Conservation (phyloP, 1,140 invertebrate genomes). For the Zaprionus ghesquierei region DNA sequence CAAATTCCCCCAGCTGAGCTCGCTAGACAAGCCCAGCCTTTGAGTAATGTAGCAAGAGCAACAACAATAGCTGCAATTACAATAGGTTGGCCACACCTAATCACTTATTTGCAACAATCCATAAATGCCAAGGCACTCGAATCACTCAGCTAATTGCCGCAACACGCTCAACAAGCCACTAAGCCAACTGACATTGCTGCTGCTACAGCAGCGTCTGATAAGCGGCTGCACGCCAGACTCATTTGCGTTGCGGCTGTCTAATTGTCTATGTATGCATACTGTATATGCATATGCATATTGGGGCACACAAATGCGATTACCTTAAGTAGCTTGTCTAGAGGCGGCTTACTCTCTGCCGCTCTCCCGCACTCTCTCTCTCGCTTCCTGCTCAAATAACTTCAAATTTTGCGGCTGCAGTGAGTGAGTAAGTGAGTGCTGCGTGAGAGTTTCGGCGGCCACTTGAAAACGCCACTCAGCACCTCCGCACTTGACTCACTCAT, state of each 20-base stretch:
- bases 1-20: conserved; percentile 22
- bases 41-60: not conserved
- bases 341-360: not conserved
- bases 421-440: conserved; percentile 1
- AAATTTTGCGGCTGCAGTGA: conserved; percentile 18
- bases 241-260: conserved; percentile 49
- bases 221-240: conserved; percentile 59
- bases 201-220: conserved; percentile 37
- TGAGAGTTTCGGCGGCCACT: conserved; percentile 23
- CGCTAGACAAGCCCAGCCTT: not conserved
- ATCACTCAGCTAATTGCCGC: conserved; percentile 68
- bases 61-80: not conserved
- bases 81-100: conserved; percentile 21
- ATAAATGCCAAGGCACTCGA: conserved; percentile 50
- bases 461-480: conserved; percentile 27
- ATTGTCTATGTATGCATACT: conserved; percentile 40
- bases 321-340: conserved; percentile 67
- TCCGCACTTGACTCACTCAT: not conserved
- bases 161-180: conserved; percentile 57
- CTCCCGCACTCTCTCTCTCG: not conserved
- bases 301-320: conserved; percentile 70
- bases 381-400: conserved; percentile 26
- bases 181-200: conserved; percentile 32
- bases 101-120: conserved; percentile 50
- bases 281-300: not conserved